A percentile compares a stretch with the other conserved stretches of the same genome.
Evolutionary conservation across 2,888 invertebrate genomes (phyloP).

Genomic region (Pterostichus niger): DNA sequence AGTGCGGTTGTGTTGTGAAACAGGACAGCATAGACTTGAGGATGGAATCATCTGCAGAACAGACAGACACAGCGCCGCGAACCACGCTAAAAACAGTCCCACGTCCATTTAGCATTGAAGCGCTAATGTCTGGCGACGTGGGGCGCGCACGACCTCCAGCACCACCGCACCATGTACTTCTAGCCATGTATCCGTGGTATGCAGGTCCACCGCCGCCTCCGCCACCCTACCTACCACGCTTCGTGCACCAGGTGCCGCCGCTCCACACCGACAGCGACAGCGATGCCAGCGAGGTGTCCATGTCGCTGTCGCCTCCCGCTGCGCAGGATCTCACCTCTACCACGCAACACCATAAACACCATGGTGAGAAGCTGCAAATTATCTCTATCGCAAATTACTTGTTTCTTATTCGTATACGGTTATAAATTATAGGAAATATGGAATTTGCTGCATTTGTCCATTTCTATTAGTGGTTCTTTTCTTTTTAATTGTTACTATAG

Average conservation of each 20-base stretch:
- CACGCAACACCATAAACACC: too few species aligned
- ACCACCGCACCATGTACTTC: slow-evolving; percentile 22
- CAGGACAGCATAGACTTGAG: too few species aligned
- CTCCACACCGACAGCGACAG: slow-evolving; percentile 61
- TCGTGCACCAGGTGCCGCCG: slow-evolving; percentile 7
- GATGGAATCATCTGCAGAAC: not conserved
- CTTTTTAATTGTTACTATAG: too few species aligned
- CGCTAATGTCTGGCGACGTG: slow-evolving; percentile 80
- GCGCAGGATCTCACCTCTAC: slow-evolving; percentile 63
- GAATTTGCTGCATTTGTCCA: too few species aligned
- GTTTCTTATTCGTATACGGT: too few species aligned
- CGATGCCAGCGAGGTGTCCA: slow-evolving; percentile 65
- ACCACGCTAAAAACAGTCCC: slow-evolving; percentile 76
- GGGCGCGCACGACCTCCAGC: slow-evolving; percentile 77
- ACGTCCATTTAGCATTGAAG: slow-evolving; percentile 83
- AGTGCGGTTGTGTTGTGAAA: too few species aligned
- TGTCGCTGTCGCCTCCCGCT: slow-evolving; percentile 63
- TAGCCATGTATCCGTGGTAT: slow-evolving; percentile 39
- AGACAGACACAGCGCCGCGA: not conserved
- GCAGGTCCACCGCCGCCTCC: not conserved
- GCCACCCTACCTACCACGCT: slow-evolving; percentile 9
- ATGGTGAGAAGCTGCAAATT: too few species aligned
- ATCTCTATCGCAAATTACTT: too few species aligned
- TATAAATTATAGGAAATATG: too few species aligned
- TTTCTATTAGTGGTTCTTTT: too few species aligned